phyloP scores from a whole-genome alignment of 2,113 vertebrate species.

The Salminus brasiliensis region DNA sequence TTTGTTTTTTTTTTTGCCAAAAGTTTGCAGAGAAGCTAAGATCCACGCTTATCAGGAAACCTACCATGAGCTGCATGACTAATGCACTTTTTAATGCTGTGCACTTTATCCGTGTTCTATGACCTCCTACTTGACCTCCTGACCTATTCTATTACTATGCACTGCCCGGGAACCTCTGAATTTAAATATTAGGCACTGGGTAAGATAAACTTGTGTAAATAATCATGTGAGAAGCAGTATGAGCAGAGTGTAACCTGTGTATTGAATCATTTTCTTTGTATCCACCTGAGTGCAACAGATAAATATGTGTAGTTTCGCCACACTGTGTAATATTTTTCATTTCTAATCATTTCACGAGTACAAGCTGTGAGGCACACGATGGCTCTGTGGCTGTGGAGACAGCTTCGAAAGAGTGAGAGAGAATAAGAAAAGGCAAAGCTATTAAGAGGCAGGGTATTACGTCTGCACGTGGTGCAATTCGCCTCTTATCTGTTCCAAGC shows the following conservation, averaged over 20 bases:
- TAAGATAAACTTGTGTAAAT: conserved; percentile 6
- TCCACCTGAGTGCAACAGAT: background rate
- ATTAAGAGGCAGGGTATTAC: conserved; percentile 62
- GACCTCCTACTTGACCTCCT: no score
- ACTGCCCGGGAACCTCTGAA: no score
- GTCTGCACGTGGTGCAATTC: conserved; percentile 63
- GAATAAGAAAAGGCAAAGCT: conserved; percentile 43
- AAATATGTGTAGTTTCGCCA: background rate
- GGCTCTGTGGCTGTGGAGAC: conserved; percentile 17
- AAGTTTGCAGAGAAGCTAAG: no score
- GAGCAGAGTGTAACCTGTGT: background rate
- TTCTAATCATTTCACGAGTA: conserved; percentile 16
- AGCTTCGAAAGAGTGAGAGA: conserved; percentile 1
- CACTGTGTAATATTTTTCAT: conserved; percentile 6
- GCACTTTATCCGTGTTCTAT: no score
- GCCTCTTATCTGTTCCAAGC: conserved; percentile 71
- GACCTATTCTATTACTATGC: no score
- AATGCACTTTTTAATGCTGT: no score
- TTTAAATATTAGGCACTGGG: background rate
- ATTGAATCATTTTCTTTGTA: conserved; percentile 2
- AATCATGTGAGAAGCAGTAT: background rate
- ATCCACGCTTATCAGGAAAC: no score
- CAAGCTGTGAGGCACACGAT: conserved; percentile 17
- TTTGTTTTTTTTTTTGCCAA: no score
- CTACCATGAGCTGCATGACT: no score